Evolutionary conservation across 2,113 vertebrate genomes (phyloP), one percentile per base, ranked within the genome.

Genomic region (Larimichthys crocea): DNA sequence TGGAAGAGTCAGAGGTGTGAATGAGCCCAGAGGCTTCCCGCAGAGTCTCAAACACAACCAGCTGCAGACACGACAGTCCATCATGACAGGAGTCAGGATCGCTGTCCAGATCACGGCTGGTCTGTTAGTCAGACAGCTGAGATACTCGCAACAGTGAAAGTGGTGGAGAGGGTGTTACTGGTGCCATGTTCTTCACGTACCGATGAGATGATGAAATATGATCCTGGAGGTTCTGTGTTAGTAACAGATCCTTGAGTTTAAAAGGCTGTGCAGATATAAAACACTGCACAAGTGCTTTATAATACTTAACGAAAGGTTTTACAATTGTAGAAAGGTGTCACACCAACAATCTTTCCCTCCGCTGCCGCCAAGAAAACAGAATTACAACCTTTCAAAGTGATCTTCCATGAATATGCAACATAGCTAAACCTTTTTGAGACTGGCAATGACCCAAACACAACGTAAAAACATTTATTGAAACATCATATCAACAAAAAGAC

Each of bases 1-100:
- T 84, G 63, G 72, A 29, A 73, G 62, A 79, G 55, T 57, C 40
- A 42, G 75, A 79, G 74, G 83, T 84, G 83, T 26, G 63, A 86
- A 82, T 46, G 63, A 63, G 67, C 59, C 29, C 0, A n/a, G 52
- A 79, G 48, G 80, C 72, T 76, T 69, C 65, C 63, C 52, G 49
- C 49, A 52, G 62, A 49, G 52, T 56, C 64, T 55, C 61, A 52
- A 68, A 60, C 22, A 17, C 65, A 31, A 20, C 46, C 62, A 71
- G 64, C 78, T 71, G 82, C 60, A 50, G 52, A 63, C 67, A 56
- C 52, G 3, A 6, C 48, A 59, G 62, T 80, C 70, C 64, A 42
- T 70, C 46, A n/a, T 48, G 0, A 59, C 61, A 26, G 40, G 35
- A 35, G 44, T 40, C 49, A 52, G 14, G 5, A 67, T 57, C 70